Percentiles rank a stretch among this genome's conserved stretches.
These are phyloP conservation scores for Stylophora pistillata DNA, from an alignment of 64 coral and sea anemone species.

Conservation along the genomic window DNA sequence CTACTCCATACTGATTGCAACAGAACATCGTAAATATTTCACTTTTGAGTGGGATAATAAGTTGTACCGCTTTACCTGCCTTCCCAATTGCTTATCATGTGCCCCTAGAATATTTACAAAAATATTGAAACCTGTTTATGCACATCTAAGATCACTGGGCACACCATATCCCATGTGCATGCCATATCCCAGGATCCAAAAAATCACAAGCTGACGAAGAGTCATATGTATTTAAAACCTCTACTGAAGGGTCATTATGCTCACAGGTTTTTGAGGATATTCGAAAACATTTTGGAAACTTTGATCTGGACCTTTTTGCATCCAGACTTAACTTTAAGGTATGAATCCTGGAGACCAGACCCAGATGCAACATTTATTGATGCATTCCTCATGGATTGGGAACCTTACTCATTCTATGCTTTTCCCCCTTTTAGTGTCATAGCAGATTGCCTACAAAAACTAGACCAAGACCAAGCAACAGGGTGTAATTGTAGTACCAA, in stretches of 20 bases:
- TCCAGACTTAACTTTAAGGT: constrained; percentile 46
- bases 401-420: constrained; percentile 24
- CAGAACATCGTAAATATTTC: too few relatives aligned
- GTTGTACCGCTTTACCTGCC: too few relatives aligned
- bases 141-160: too few relatives aligned
- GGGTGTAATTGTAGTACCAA: constrained; percentile 8
- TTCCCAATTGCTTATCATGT: too few relatives aligned
- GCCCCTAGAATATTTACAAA: too few relatives aligned
- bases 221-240: constrained; percentile 18
- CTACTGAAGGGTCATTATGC: constrained; percentile 28
- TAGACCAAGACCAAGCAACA: constrained; percentile 13
- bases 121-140: too few relatives aligned
- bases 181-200: not conserved
- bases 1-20: too few relatives aligned
- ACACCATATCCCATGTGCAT: too few relatives aligned
- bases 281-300: not conserved
- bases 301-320: constrained; percentile 54
- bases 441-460: too few relatives aligned
- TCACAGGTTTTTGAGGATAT: constrained; percentile 39
- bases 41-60: too few relatives aligned
- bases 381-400: constrained; percentile 44
- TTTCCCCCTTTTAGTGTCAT: constrained; percentile 41
- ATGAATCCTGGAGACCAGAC: constrained; percentile 66
- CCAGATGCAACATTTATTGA: constrained; percentile 35
- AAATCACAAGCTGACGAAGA: constrained; percentile 10